Evolutionary conservation across 2,113 vertebrate species (phyloP).

Genomic region (Sylvietta virens): DNA sequence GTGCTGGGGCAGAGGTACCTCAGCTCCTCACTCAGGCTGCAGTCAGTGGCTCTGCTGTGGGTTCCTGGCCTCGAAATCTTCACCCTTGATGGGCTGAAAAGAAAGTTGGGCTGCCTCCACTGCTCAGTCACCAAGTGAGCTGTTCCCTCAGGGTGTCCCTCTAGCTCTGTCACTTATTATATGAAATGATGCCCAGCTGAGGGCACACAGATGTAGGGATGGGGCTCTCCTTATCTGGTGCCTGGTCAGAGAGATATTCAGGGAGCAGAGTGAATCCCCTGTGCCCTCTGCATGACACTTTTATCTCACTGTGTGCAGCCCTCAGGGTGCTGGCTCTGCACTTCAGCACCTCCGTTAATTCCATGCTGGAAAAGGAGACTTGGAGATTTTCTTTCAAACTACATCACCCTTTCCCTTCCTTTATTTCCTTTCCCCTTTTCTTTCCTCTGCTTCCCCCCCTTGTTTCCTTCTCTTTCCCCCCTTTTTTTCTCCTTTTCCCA

Average conservation of each 20-base stretch:
- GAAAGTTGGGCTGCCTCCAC: background rate
- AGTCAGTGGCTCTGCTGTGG: background rate
- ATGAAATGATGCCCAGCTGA: background rate
- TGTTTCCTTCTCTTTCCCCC: background rate
- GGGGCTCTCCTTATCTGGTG: background rate
- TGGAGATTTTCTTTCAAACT: background rate
- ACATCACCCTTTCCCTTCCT: no score
- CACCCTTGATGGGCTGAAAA: background rate
- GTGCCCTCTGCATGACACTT: no score
- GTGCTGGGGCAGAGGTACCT: background rate
- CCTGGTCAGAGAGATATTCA: background rate
- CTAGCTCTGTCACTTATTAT: background rate
- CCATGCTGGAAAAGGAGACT: background rate
- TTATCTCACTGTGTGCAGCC: background rate
- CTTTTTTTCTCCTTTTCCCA: background rate
- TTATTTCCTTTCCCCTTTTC: no score
- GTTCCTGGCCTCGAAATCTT: background rate
- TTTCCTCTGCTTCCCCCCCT: accelerated
- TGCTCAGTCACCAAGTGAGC: background rate
- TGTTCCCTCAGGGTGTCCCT: background rate
- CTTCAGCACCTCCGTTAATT: background rate
- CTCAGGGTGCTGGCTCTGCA: background rate
- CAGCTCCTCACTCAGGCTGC: background rate
- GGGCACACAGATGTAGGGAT: accelerated
- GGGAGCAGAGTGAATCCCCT: background rate